Evolutionary conservation across 2,113 vertebrate genomes (phyloP), one percentile per base, ranked within the genome.

Genomic region (Oriolus oriolus): DNA sequence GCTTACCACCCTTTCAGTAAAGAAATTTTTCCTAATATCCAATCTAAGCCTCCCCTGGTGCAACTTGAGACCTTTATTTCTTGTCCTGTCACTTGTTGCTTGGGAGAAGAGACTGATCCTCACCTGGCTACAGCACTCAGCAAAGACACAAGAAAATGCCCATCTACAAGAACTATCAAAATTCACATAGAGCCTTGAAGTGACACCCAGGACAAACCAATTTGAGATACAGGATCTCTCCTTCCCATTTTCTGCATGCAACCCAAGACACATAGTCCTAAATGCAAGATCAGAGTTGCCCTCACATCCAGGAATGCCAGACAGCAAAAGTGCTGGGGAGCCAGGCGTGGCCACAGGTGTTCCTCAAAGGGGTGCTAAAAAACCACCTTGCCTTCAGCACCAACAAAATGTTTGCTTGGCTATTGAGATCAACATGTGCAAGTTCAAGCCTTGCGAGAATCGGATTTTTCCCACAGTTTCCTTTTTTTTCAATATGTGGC

Each of bases 391-490:
- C 7, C 12, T 89, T 75, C 75, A 31, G 26, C 45, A 85, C 13
- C 78, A 79, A 12, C 3, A 24, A 73, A 69, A 68, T 54, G 2
- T 61, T 75, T 63, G 11, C 35, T 54, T 69, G 61, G 31, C 49
- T 20, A 9, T 22, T 37, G 41, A 89, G 41, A 49, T 84, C 35
- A 79, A 41, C 4, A 23, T 2, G 2, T 59, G 17, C 41, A 61
- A 63, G 18, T 15, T 82, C 49, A 81, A 76, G 28, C 41, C 30
- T 75, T 79, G 16, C n/a, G 30, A 74, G 3, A 94, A 44, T 20
- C 1, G 2, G 21, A 10, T 47, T 69, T 69, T 73, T 68, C n/a
- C n/a, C 0, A 9, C 6, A 1, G 3, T 69, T 69, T 78, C n/a
- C 11, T 7, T 30, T 30, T 52, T 21, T 42, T 35, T 14, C 22